Evolutionary conservation across 2,888 invertebrate genomes (phyloP).

Genomic region (Synanthedon tipuliformis): DNA sequence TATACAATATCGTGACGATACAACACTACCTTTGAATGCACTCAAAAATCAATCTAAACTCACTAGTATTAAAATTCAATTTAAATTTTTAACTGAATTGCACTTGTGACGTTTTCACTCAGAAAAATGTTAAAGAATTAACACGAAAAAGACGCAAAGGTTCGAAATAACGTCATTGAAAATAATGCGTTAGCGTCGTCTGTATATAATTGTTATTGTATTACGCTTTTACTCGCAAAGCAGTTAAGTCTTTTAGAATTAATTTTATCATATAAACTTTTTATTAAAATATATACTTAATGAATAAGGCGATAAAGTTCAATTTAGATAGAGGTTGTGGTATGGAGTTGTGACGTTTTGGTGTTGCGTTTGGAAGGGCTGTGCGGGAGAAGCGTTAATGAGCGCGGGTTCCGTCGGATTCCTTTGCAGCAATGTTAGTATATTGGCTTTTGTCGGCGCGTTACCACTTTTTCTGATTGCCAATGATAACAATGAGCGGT

Average conservation of each 20-base stretch:
- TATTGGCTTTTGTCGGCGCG: conserved; percentile 65
- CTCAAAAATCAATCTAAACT: conserved; percentile 5
- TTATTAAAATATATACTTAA: too few species aligned
- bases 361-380: conserved; percentile 12
- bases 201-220: neutral
- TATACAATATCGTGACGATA: neutral
- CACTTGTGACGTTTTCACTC: conserved; percentile 8
- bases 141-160: neutral
- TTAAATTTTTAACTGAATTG: neutral
- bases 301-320: conserved; percentile 1
- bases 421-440: conserved; percentile 51
- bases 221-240: neutral
- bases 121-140: neutral
- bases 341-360: conserved; percentile 20
- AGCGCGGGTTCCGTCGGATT: conserved; percentile 56
- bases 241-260: neutral
- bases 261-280: too few species aligned
- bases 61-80: neutral
- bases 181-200: neutral
- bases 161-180: neutral
- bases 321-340: conserved; percentile 1
- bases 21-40: conserved; percentile 1
- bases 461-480: conserved; percentile 61
- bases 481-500: conserved; percentile 61
- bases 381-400: conserved; percentile 60